These are phyloP conservation scores for Meloidogyne chitwoodi DNA, from an alignment of 1,140 invertebrate species.

Conservation along the genomic window DNA sequence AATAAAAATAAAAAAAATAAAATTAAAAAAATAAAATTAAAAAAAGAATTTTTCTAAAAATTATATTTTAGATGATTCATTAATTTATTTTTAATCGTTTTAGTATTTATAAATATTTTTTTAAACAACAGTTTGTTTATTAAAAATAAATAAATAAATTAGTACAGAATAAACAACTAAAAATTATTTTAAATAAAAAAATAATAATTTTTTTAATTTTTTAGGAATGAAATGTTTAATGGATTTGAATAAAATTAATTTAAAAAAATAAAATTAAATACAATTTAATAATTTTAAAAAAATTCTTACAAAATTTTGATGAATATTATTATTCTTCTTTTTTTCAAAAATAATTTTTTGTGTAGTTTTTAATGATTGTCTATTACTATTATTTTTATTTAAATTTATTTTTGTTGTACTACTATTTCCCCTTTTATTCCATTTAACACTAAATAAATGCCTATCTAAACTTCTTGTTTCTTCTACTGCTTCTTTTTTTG, in stretches of 20 bases:
- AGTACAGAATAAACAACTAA: too few relatives aligned
- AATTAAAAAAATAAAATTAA: too few relatives aligned
- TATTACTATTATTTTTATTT: not conserved
- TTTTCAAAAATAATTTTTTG: not conserved
- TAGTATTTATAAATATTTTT: not conserved
- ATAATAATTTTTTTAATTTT: too few relatives aligned
- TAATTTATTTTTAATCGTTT: not conserved
- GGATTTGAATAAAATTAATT: too few relatives aligned
- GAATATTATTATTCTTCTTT: not conserved
- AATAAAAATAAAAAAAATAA: too few relatives aligned
- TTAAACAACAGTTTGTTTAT: not conserved
- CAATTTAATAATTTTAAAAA: too few relatives aligned
- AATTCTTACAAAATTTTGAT: too few relatives aligned
- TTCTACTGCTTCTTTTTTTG: not conserved
- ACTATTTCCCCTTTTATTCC: not conserved
- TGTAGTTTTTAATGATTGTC: not conserved
- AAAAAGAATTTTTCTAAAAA: not conserved
- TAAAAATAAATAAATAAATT: not conserved
- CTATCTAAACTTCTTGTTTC: conserved; percentile 15
- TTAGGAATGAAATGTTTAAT: too few relatives aligned
- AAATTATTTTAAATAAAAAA: too few relatives aligned
- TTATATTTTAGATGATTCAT: not conserved
- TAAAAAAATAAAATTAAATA: too few relatives aligned
- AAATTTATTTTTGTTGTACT: not conserved
- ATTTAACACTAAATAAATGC: not conserved